Percentiles rank a stretch among this genome's conserved stretches.
Conservation (phyloP, 2,888 invertebrate species). For the Steinernema carpocapsae region DNA sequence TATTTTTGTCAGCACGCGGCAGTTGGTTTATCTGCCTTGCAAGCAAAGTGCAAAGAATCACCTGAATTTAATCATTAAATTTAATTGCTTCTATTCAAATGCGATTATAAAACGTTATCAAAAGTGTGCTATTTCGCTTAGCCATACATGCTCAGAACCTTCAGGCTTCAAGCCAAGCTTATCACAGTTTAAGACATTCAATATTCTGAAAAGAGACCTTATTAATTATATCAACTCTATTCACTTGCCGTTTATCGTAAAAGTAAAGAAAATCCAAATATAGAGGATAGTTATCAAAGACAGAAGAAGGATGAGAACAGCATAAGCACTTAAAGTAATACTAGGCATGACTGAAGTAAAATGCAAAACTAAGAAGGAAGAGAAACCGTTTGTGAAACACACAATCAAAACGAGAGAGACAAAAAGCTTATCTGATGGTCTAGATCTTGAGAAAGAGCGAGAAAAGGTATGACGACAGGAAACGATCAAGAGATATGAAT, state of each 20-base stretch:
- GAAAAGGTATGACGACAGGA: neutral
- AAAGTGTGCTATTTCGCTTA: too few species aligned
- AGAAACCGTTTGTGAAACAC: neutral
- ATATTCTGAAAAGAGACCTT: neutral
- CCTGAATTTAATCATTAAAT: too few species aligned
- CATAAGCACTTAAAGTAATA: neutral
- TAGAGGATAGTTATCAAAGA: neutral
- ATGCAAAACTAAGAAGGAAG: too few species aligned
- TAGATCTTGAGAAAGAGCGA: neutral
- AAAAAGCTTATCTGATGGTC: neutral
- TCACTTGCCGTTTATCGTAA: neutral
- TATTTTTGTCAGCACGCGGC: too few species aligned
- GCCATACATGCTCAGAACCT: too few species aligned
- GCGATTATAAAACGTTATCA: too few species aligned
- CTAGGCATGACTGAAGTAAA: neutral
- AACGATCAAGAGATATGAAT: neutral
- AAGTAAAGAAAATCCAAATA: constrained; percentile 1
- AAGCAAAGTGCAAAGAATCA: too few species aligned
- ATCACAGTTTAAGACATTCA: neutral
- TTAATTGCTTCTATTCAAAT: too few species aligned
- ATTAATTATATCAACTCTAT: too few species aligned
- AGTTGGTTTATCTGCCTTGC: too few species aligned
- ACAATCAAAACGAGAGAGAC: too few species aligned
- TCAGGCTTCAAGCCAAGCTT: neutral
- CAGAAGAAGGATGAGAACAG: neutral